These are phyloP conservation scores for Scaeva pyrastri DNA, from an alignment of 2,888 invertebrate genomes.

Conservation along the genomic window DNA sequence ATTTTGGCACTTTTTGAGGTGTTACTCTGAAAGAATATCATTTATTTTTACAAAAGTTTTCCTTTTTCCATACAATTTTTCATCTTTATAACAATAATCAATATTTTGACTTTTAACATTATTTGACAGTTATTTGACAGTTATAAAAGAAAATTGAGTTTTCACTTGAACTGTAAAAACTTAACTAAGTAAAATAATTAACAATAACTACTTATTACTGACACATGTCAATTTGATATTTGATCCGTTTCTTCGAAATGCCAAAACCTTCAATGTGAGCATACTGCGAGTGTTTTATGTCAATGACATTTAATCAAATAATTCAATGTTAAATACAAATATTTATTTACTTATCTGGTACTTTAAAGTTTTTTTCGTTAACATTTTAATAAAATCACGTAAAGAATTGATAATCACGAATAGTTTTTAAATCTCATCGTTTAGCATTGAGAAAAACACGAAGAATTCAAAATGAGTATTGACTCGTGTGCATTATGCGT, in stretches of 20 bases:
- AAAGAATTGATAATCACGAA: slow-evolving; percentile 10
- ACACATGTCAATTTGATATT: background rate
- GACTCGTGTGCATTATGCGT: background rate
- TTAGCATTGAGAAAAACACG: slow-evolving; percentile 3
- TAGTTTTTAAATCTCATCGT: background rate
- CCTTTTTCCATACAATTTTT: too few species aligned
- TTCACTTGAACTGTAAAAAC: too few species aligned
- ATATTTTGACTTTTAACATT: too few species aligned
- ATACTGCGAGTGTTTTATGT: background rate
- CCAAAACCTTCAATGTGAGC: slow-evolving; percentile 4
- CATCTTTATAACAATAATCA: too few species aligned
- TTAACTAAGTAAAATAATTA: background rate
- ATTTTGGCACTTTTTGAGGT: too few species aligned
- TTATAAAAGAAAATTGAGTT: too few species aligned
- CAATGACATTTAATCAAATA: background rate
- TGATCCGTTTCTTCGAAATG: background rate
- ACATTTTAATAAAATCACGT: slow-evolving; percentile 17
- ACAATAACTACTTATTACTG: too few species aligned
- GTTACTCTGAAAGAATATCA: too few species aligned
- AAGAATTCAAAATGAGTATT: background rate
- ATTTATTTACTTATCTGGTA: background rate
- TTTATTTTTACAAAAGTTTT: too few species aligned
- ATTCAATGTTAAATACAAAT: slow-evolving; percentile 1
- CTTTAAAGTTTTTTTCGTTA: background rate
- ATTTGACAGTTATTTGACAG: too few species aligned